Base-by-base conservation (phyloP, 2,797 vertebrate species). In the Podargus strigoides region DNA sequence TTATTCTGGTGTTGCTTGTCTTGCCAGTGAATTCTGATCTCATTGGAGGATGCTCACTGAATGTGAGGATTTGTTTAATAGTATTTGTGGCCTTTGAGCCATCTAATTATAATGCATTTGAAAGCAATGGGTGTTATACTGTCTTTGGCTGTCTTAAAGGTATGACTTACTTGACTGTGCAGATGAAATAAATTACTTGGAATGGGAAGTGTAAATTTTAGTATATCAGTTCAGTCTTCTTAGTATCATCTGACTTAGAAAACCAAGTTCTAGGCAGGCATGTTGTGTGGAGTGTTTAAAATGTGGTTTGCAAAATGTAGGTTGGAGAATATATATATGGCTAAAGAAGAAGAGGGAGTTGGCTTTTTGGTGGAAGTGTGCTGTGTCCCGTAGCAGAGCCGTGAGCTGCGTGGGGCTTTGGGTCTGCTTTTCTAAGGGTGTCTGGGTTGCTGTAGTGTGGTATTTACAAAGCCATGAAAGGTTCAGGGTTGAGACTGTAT, bases 371-470 rank as follows among this genome's bases (percentile, higher is more conserved):
- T 60, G 74, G 87, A 24, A 52, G 26, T 23, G 16, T 70, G 19
- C 26, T 22, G 49, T 50, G 41, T 66, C 78, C 79, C 22, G 0
- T 52, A 27, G 5, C 0, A 0, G 24, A 49, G 39, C 1, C 0
- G 22, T 47, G 56, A 37, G 24, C 50, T 18, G 14, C 22, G 27
- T 52, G 81, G 28, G 72, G 52, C 69, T 68, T 50, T 37, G 58
- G 27, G 60, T 41, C 26, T 0, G 0, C 28, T 64, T 47, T 64
- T 79, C 27, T 58, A 18, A 36, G 58, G 30, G 6, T 12, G 36
- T 26, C 46, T 75, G 80, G 17, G 2, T 39, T 68, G 59, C 34
- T 28, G 79, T 20, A 52, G 34, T 6, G 21, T 26, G 62, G 11
- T 27, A 1, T 50, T 81, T 55, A 34, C 23, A 77, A 22, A 77